Conservation (phyloP, 2,113 vertebrate genomes). For the Dipodomys ordii region DNA sequence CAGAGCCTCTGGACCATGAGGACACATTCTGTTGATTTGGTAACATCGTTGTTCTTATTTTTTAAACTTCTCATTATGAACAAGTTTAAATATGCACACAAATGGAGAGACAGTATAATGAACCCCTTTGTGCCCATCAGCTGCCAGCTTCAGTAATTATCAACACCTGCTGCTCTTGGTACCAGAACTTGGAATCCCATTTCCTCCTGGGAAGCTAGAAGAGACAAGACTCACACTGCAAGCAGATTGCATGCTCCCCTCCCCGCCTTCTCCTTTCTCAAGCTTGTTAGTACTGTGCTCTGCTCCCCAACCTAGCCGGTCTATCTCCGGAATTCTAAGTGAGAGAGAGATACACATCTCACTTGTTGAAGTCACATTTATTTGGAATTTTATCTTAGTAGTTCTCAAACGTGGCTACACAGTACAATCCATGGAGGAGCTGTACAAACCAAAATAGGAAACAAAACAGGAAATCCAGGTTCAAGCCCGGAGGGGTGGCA, state of each 20-base stretch:
- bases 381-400: neutral
- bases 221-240: neutral
- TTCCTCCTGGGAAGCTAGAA: neutral
- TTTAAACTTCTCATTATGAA: neutral
- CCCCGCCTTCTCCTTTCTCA: neutral
- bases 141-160: neutral
- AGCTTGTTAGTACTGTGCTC: too few species aligned
- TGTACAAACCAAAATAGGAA: neutral
- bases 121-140: neutral
- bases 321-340: neutral
- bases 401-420: neutral
- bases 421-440: neutral
- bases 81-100: constrained; percentile 11
- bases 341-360: neutral
- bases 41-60: neutral
- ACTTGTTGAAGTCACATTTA: neutral
- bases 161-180: constrained; percentile 2
- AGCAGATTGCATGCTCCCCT: neutral
- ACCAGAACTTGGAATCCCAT: neutral
- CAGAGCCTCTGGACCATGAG: neutral
- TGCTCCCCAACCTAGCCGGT: neutral
- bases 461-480: neutral
- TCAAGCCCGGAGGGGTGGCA: too few species aligned
- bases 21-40: neutral
- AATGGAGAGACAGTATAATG: neutral